phyloP scores from a whole-genome alignment of 2,888 invertebrate species.

The Tyria jacobaeae region DNA sequence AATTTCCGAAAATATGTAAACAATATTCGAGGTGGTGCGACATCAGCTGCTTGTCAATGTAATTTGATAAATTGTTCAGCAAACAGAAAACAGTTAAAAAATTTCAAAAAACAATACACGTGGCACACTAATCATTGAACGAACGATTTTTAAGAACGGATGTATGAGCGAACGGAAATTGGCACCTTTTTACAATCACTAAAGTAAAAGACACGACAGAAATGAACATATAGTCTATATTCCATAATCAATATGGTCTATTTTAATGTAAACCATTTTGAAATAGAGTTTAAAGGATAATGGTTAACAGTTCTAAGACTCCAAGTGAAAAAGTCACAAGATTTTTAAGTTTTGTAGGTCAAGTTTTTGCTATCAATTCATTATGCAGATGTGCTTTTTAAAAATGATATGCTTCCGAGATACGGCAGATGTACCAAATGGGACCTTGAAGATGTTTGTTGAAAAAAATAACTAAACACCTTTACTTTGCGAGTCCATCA shows the following conservation, averaged over 20 bases:
- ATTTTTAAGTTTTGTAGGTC: slow-evolving; percentile 80
- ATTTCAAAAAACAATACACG: slow-evolving; percentile 75
- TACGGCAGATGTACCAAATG: slow-evolving; percentile 77
- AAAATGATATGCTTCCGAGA: slow-evolving; percentile 72
- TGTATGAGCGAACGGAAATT: slow-evolving; percentile 81
- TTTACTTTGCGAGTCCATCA: slow-evolving; percentile 67
- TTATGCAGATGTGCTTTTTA: slow-evolving; percentile 83
- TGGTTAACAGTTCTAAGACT: slow-evolving; percentile 41
- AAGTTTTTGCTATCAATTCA: slow-evolving; percentile 83
- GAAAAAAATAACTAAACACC: slow-evolving; percentile 78
- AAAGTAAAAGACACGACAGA: slow-evolving; percentile 33
- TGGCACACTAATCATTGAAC: slow-evolving; percentile 79
- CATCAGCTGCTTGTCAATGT: slow-evolving; percentile 73
- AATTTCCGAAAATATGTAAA: slow-evolving; percentile 57
- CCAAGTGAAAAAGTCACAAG: slow-evolving; percentile 44
- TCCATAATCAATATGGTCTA: slow-evolving; percentile 38
- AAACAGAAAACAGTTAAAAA: slow-evolving; percentile 70
- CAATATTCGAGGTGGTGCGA: slow-evolving; percentile 52
- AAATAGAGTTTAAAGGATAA: background rate
- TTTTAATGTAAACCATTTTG: slow-evolving; percentile 23
- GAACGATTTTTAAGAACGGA: slow-evolving; percentile 83
- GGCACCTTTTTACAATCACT: slow-evolving; percentile 76
- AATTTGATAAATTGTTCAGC: slow-evolving; percentile 74
- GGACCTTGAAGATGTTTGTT: slow-evolving; percentile 78
- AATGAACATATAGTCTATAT: slow-evolving; percentile 34